Evolutionary conservation across 1,140 invertebrate genomes (phyloP).

Genomic region (Plectrocnemia conspersa): DNA sequence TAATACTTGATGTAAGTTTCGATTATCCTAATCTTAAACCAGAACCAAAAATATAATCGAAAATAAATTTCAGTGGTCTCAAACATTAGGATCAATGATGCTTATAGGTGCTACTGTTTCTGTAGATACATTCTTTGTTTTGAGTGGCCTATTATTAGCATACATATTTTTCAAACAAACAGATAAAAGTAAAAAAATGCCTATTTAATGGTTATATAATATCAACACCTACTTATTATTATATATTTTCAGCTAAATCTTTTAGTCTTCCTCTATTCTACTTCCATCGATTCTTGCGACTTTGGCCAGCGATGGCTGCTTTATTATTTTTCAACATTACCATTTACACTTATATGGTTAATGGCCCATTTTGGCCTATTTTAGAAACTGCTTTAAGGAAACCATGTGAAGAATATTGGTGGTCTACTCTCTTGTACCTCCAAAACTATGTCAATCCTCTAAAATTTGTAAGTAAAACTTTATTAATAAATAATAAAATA

Average conservation of each 20-base stretch:
- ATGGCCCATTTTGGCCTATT: constrained; percentile 57
- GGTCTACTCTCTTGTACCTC: constrained; percentile 50
- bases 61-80: constrained; percentile 40
- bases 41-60: constrained; percentile 5
- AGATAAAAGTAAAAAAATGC: constrained; percentile 40
- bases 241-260: constrained; percentile 32
- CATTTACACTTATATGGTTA: constrained; percentile 51
- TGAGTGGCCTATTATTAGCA: constrained; percentile 54
- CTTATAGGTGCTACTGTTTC: constrained; percentile 44
- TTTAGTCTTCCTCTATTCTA: constrained; percentile 49
- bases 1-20: constrained; percentile 31
- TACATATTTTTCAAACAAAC: constrained; percentile 53
- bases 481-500: not conserved
- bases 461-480: constrained; percentile 39
- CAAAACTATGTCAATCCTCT: constrained; percentile 51
- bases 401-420: constrained; percentile 51
- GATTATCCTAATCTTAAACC: not conserved
- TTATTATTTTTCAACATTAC: constrained; percentile 53
- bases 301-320: constrained; percentile 57
- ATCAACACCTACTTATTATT: constrained; percentile 1
- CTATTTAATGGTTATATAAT: constrained; percentile 20
- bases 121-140: constrained; percentile 56
- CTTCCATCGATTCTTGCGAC: constrained; percentile 53
- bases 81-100: constrained; percentile 36
- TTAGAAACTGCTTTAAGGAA: constrained; percentile 38